Evolutionary conservation across 2,113 vertebrate species (phyloP).

Genomic region (Pelusios castaneus): DNA sequence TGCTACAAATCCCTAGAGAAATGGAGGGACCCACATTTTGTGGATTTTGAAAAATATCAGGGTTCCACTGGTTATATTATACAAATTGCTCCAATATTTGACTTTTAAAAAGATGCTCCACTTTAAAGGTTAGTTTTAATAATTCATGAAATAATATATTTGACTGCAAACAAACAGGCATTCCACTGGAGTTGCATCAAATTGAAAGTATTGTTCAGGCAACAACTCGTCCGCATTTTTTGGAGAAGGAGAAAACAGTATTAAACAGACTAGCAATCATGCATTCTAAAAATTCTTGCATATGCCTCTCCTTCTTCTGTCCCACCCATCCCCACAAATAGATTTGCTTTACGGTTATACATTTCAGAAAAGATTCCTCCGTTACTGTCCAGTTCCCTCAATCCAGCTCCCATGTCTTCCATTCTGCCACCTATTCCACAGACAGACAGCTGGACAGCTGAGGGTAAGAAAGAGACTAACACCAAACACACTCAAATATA

Average conservation of each 20-base stretch:
- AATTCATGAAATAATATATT: neutral
- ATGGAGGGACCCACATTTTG: accelerated
- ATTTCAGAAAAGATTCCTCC: neutral
- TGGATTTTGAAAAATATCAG: neutral
- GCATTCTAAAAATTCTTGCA: neutral
- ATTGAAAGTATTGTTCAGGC: neutral
- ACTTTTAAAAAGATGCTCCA: neutral
- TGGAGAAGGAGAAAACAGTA: neutral
- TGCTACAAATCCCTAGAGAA: neutral
- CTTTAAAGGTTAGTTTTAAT: neutral
- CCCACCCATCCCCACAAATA: neutral
- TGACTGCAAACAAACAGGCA: neutral
- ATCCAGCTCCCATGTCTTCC: neutral
- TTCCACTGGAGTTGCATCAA: neutral
- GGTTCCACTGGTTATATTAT: neutral
- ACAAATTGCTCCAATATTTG: neutral
- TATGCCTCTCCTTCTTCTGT: neutral
- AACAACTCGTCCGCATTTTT: no score
- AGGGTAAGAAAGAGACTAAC: neutral
- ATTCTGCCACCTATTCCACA: neutral
- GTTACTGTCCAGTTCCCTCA: neutral
- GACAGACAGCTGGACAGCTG: accelerated
- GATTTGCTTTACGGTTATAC: neutral
- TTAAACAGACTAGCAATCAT: accelerated
- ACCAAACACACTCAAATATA: neutral